These are phyloP conservation scores for Heliconius himera DNA, from an alignment of 1,140 invertebrate genomes.

Conservation along the genomic window DNA sequence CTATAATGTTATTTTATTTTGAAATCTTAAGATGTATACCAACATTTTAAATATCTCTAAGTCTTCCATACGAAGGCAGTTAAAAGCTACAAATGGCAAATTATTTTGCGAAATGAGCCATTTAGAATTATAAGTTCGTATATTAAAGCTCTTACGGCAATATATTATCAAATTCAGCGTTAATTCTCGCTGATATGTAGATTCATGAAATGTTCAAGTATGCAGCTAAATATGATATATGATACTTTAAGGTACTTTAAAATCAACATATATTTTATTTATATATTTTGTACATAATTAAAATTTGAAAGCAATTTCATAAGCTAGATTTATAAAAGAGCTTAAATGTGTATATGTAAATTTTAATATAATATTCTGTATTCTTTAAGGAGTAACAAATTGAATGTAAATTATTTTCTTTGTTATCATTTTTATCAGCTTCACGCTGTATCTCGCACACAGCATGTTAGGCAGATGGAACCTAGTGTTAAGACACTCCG, in stretches of 20 bases:
- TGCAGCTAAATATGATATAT: conserved; percentile 25
- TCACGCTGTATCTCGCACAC: too few species aligned
- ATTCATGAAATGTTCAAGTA: conserved; percentile 33
- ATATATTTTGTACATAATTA: not conserved
- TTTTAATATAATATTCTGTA: too few species aligned
- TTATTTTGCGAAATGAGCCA: conserved; percentile 16
- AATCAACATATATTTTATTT: not conserved
- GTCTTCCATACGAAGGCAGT: not conserved
- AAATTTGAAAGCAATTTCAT: too few species aligned
- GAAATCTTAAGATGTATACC: too few species aligned
- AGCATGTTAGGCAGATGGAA: too few species aligned
- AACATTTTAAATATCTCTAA: not conserved
- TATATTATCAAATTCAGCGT: conserved; percentile 23
- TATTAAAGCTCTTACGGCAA: conserved; percentile 14
- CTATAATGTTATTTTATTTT: too few species aligned
- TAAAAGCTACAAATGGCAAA: not conserved
- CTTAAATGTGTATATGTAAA: too few species aligned
- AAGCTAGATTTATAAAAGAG: too few species aligned
- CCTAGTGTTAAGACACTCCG: too few species aligned
- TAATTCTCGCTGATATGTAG: conserved; percentile 27
- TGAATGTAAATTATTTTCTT: too few species aligned
- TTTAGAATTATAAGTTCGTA: conserved; percentile 23
- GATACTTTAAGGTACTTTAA: not conserved
- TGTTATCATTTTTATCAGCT: too few species aligned
- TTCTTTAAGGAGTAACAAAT: too few species aligned